phyloP scores from a whole-genome alignment of 2,113 vertebrate species.

The Hydropotes inermis region DNA sequence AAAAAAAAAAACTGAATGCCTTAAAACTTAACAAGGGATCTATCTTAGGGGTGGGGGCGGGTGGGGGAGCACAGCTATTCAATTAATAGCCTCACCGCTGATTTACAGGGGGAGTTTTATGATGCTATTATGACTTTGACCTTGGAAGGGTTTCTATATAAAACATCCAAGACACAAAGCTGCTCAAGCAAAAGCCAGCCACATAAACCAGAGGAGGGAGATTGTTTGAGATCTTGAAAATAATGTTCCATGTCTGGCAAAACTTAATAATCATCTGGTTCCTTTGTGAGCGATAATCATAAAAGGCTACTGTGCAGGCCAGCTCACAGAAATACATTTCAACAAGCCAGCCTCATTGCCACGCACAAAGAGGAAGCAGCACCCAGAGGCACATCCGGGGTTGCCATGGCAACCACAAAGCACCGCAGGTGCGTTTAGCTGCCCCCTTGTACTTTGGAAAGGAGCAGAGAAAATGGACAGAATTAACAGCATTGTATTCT shows the following conservation, averaged over 20 bases:
- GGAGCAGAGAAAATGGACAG: neutral
- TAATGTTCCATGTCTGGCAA: neutral
- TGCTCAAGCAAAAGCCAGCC: neutral
- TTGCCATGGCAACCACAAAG: slow-evolving; percentile 57
- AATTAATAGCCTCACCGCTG: neutral
- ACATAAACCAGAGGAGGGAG: neutral
- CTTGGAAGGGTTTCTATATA: neutral
- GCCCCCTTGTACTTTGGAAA: slow-evolving; percentile 8
- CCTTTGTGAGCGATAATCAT: neutral
- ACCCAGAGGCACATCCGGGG: slow-evolving; percentile 1
- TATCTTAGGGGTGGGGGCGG: neutral
- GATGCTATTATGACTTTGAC: neutral
- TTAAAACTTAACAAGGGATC: neutral
- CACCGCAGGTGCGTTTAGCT: slow-evolving; percentile 70
- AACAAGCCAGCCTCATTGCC: neutral
- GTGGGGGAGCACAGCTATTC: fast-evolving
- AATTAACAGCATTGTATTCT: neutral
- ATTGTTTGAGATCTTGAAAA: neutral
- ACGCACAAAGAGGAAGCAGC: neutral
- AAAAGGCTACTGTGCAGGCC: neutral
- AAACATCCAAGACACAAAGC: neutral
- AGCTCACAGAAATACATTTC: neutral
- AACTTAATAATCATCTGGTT: neutral
- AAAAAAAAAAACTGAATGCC: neutral
- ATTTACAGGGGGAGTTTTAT: fast-evolving